Percentiles rank a stretch among this genome's conserved stretches.
phyloP scores from a whole-genome alignment of 1,140 invertebrate genomes.

The Diabrotica virgifera region DNA sequence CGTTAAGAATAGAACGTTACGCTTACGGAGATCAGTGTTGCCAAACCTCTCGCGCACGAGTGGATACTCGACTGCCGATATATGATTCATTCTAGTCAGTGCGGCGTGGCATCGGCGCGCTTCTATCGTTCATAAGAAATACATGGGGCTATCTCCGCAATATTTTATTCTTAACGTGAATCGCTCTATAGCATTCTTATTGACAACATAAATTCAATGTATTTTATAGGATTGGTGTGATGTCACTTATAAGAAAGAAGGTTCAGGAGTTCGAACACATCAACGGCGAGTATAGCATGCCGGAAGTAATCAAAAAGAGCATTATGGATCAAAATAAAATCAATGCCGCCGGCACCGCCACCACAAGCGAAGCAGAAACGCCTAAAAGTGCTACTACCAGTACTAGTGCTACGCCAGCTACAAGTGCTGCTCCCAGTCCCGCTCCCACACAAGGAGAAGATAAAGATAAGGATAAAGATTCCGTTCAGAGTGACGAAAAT shows the following conservation, averaged over 20 bases:
- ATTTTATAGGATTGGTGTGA: conserved; percentile 85
- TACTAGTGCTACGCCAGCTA: conserved; percentile 62
- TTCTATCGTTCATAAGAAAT: no score
- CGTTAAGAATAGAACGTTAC: no score
- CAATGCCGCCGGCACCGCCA: conserved; percentile 18
- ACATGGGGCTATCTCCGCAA: no score
- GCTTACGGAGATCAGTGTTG: no score
- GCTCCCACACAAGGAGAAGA: conserved; percentile 50
- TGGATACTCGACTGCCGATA: no score
- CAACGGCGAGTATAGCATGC: conserved; percentile 98
- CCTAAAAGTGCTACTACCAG: conserved; percentile 56
- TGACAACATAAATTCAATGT: no score
- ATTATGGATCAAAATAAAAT: conserved; percentile 46
- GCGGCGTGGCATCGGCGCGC: no score
- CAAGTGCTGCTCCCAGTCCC: conserved; percentile 71
- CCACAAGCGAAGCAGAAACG: conserved; percentile 33
- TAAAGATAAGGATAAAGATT: conserved; percentile 43
- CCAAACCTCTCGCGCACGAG: no score
- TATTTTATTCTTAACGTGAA: no score
- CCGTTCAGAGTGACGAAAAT: conserved; percentile 50
- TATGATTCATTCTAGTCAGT: no score
- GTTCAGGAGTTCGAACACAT: conserved; percentile 98
- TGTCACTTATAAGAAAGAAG: conserved; percentile 99
- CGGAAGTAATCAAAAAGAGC: conserved; percentile 71
- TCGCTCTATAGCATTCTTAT: no score